phyloP scores from a whole-genome alignment of 2,113 vertebrate genomes.

The Capreolus pygargus region DNA sequence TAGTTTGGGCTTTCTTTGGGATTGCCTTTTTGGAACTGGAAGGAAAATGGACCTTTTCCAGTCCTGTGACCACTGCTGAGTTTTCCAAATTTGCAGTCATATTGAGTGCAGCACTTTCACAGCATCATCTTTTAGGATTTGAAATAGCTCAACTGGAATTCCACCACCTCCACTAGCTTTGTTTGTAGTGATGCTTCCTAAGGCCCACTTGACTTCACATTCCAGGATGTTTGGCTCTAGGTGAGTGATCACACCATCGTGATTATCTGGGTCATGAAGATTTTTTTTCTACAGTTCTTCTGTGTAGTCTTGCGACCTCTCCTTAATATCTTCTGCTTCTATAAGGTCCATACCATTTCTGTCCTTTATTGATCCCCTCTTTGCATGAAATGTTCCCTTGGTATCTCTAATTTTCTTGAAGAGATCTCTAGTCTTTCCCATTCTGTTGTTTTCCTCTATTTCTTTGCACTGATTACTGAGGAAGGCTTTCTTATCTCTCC shows the following conservation, averaged over 20 bases:
- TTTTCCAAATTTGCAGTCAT: neutral
- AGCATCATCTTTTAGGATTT: neutral
- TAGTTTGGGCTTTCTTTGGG: neutral
- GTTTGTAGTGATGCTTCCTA: neutral
- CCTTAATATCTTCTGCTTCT: neutral
- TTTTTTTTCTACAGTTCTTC: neutral
- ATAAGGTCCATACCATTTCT: neutral
- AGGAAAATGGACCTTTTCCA: neutral
- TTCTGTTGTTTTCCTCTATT: neutral
- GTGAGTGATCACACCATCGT: neutral
- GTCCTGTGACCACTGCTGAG: neutral
- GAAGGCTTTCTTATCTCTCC: neutral
- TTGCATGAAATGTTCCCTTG: neutral
- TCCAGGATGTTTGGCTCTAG: neutral
- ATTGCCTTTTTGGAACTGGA: neutral
- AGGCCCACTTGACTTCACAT: neutral
- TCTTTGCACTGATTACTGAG: neutral
- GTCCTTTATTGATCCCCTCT: neutral
- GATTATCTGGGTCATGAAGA: neutral
- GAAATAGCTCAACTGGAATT: neutral
- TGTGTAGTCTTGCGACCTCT: rapidly evolving
- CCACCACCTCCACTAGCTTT: neutral
- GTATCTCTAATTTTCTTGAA: neutral
- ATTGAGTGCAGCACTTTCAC: neutral
- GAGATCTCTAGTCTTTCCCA: neutral